Evolutionary conservation across 2,113 vertebrate species (phyloP), one percentile per base, ranked within the genome.

Genomic region (Conger conger): DNA sequence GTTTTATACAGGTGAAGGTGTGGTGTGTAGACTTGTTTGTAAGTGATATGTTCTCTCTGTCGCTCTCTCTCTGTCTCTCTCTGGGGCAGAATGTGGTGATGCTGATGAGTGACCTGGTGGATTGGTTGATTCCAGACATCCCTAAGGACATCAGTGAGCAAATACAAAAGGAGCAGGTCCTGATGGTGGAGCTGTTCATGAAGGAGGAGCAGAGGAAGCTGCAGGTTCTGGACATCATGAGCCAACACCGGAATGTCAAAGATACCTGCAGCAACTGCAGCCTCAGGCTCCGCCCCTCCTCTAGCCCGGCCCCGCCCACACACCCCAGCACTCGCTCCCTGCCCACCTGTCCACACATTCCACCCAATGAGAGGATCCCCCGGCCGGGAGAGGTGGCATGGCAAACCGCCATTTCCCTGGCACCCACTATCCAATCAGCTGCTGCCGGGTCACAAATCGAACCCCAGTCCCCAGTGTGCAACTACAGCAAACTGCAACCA

Each of bases 81-180:
- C 81, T 87, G 0, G 8, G 20, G 36, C 95, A 99, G 98, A 99
- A 99, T 53, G 90, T 99, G 91, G 98, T 99, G 89, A 99, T 98
- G 97, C 97, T 99, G 86, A 98, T 99, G 98, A 99, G 97, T 37
- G 98, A 99, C 91, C 98, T 99, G 50, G 97, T 99, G 85, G 98
- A 99, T 93, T 99, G 98, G 98, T 94, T 99, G 81, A 99, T 99
- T 93, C 98, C 98, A 0, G 98, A 99, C 94, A 99, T 99, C 93
- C 98, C 98, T 84, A 99, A 99, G 88, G 97, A 99, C 94, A 99
- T 99, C 93, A 99, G 97, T 86, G 93, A 97, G 84, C 97, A 98
- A 93, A 97, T 99, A 38, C 97, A 97, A 91, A 97, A 98, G 90
- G 98, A 99, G 92, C 99, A 99, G 90, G 95, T 96, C 86, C 95